A percentile compares a stretch with the other conserved stretches of the same genome.
phyloP scores from a whole-genome alignment of 2,797 vertebrate species.

The Distichodus sexfasciatus region DNA sequence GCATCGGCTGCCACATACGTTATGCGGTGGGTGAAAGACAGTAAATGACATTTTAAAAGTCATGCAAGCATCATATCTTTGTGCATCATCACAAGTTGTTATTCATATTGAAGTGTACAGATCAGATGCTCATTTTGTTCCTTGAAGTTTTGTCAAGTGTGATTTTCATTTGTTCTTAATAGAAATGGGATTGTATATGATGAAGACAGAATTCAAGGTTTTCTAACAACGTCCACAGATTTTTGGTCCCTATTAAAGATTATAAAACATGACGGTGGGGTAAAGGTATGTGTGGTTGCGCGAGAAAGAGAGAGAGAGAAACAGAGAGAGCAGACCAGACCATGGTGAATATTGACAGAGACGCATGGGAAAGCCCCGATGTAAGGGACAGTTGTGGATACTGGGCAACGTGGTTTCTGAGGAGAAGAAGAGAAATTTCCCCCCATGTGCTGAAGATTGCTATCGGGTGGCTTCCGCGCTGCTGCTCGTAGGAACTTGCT shows the following conservation, averaged over 20 bases:
- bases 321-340: too few species aligned
- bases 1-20: conserved; percentile 12
- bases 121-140: background rate
- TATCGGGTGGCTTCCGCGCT: background rate
- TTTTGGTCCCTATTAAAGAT: too few species aligned
- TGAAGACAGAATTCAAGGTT: too few species aligned
- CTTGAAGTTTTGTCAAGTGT: background rate
- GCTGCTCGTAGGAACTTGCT: conserved; percentile 9
- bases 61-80: conserved; percentile 11
- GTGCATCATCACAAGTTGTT: background rate
- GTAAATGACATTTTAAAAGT: conserved; percentile 39
- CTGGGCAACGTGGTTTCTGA: conserved; percentile 2
- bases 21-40: conserved; percentile 23
- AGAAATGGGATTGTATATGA: too few species aligned
- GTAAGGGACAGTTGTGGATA: background rate
- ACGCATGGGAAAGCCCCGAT: background rate
- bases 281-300: background rate
- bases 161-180: background rate
- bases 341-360: too few species aligned
- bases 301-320: too few species aligned
- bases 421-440: conserved; percentile 17
- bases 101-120: background rate
- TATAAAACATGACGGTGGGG: too few species aligned
- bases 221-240: too few species aligned
- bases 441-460: background rate